phyloP scores from a whole-genome alignment of 1,140 invertebrate species.

The Brachionus calyciflorus region DNA sequence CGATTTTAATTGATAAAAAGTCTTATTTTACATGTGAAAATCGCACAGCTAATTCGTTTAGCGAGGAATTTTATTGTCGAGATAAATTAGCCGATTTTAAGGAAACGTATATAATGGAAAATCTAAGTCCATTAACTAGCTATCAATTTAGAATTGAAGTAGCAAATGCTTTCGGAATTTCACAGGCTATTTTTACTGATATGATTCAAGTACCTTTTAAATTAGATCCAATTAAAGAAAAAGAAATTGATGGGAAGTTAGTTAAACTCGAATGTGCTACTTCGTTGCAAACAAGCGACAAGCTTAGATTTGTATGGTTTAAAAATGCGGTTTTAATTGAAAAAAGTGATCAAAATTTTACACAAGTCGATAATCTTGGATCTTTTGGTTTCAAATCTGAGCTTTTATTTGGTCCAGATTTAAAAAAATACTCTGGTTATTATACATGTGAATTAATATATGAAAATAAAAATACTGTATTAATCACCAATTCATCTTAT shows the following conservation, averaged over 20 bases:
- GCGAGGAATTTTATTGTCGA: background rate
- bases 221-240: background rate
- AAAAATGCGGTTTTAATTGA: background rate
- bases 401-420: background rate
- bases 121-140: constrained; percentile 9
- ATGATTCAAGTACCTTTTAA: background rate
- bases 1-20: constrained; percentile 30
- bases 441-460: constrained; percentile 8
- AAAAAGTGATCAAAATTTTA: background rate
- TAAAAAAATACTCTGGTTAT: background rate
- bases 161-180: constrained; percentile 24
- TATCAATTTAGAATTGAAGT: constrained; percentile 45
- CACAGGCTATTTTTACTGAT: background rate
- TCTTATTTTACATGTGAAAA: constrained; percentile 4
- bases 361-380: background rate
- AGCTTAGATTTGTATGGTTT: background rate
- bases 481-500: background rate
- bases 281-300: background rate
- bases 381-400: background rate
- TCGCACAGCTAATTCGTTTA: background rate
- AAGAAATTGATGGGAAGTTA: background rate
- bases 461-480: background rate
- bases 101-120: constrained; percentile 1
- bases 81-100: constrained; percentile 38
- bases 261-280: constrained; percentile 6